Conservation (phyloP, 1,140 invertebrate species). For the Zaprionus nigranus region DNA sequence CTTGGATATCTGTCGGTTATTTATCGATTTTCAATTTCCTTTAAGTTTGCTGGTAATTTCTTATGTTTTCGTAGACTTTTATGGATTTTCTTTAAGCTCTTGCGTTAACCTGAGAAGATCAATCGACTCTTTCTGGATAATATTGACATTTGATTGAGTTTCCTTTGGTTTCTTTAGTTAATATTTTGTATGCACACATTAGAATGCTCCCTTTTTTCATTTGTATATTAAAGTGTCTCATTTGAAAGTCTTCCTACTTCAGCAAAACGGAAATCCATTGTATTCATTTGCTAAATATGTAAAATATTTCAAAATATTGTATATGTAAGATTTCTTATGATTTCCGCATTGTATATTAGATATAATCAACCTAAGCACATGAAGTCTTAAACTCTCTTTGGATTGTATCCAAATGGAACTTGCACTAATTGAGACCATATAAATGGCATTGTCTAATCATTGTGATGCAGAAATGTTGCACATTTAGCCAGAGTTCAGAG, state of each 20-base stretch:
- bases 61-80: background rate
- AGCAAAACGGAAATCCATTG: background rate
- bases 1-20: background rate
- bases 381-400: background rate
- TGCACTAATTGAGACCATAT: too few species aligned
- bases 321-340: background rate
- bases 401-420: background rate
- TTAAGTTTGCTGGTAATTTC: background rate
- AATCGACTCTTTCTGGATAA: too few species aligned
- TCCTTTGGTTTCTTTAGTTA: background rate
- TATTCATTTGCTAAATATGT: background rate
- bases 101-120: too few species aligned
- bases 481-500: slow-evolving; percentile 12
- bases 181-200: background rate
- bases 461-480: slow-evolving; percentile 4
- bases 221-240: background rate
- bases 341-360: background rate
- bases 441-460: background rate
- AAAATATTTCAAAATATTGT: background rate
- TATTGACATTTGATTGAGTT: background rate
- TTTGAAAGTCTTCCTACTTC: background rate
- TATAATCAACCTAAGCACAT: background rate
- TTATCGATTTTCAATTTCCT: background rate
- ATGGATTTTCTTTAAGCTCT: too few species aligned
- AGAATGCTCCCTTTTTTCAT: background rate